A percentile compares a stretch with the other conserved stretches of the same genome.
These are phyloP conservation scores for Chydorus sphaericus DNA, from an alignment of 2,888 invertebrate species.

Conservation along the genomic window DNA sequence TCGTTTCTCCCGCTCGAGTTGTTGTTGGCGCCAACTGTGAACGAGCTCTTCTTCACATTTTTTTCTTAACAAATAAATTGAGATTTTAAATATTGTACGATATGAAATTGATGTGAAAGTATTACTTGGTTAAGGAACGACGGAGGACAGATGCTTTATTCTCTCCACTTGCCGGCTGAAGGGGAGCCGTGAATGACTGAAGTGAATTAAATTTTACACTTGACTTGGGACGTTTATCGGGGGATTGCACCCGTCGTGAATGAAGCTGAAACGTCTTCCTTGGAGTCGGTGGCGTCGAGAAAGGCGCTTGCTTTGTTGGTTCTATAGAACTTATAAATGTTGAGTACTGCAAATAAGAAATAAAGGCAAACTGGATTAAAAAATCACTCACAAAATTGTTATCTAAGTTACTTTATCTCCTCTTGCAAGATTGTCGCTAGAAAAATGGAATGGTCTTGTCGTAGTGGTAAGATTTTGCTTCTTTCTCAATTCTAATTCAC, in stretches of 20 bases:
- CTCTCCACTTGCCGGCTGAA: conserved; percentile 13
- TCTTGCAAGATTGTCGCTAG: not conserved
- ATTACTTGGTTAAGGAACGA: conserved; percentile 7
- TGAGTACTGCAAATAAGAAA: not conserved
- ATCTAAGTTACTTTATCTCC: not conserved
- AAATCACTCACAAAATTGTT: too few species aligned
- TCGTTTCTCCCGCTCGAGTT: conserved; percentile 3
- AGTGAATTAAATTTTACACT: not conserved
- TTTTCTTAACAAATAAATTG: not conserved
- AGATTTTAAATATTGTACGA: not conserved
- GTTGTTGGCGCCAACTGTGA: not conserved
- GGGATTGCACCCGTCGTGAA: not conserved
- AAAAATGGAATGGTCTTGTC: not conserved
- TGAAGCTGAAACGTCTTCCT: not conserved
- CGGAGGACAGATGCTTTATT: conserved; percentile 13
- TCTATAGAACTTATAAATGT: not conserved
- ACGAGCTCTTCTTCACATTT: conserved; percentile 4
- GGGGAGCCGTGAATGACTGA: not conserved
- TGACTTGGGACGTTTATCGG: not conserved
- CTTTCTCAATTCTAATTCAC: not conserved
- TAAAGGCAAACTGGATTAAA: too few species aligned
- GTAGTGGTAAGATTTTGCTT: not conserved
- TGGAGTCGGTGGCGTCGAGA: not conserved
- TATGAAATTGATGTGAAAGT: not conserved
- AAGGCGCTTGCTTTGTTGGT: not conserved